Base-by-base conservation (phyloP, 1,140 invertebrate species). In the Panulirus ornatus region DNA sequence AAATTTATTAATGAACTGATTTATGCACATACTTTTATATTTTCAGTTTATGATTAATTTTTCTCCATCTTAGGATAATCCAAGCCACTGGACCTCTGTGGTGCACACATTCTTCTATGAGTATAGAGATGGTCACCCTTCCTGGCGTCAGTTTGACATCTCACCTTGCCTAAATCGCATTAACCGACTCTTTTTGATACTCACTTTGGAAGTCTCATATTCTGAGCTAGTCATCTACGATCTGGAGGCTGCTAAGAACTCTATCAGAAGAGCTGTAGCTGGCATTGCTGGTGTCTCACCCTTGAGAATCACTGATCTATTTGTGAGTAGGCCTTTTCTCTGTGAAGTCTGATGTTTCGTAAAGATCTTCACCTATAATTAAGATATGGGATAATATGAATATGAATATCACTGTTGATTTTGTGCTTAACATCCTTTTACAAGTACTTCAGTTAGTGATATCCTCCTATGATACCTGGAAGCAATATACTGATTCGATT, bases 261-360 rank as follows among this genome's bases (percentile, higher is more conserved):
- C 93, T 42, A 93, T 94, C 79, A 92, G 93, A 27, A 91, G 93
- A 82, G 93, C 93, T n/a, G 92, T 94, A 54, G 93, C 93, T 36
- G 93, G 93, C 54, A 92, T 94, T 30, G 93, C 93, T 40, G 93
- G 93, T 42, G 93, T 94, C 63, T 94, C 93, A n/a, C 93, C 93
- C 0, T 91, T 94, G 9, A 90, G 93, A 82, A 93, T 94, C 40
- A 93, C 93, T 34, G 93, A 94, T 87, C 86, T 94, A 3, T 93
- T 93, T 86, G 93, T 94, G 91, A 93, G 93, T 84, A 70, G 19
- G 11, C 27, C n/a, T n/a, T n/a, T n/a, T n/a, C n/a, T n/a, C n/a
- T n/a, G n/a, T n/a, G n/a, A n/a, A n/a, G n/a, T n/a, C n/a, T n/a
- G n/a, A n/a, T n/a, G n/a, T n/a, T n/a, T n/a, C n/a, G n/a, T n/a